Evolutionary conservation across 2,113 vertebrate genomes (phyloP).

Genomic region (Menura novaehollandiae): DNA sequence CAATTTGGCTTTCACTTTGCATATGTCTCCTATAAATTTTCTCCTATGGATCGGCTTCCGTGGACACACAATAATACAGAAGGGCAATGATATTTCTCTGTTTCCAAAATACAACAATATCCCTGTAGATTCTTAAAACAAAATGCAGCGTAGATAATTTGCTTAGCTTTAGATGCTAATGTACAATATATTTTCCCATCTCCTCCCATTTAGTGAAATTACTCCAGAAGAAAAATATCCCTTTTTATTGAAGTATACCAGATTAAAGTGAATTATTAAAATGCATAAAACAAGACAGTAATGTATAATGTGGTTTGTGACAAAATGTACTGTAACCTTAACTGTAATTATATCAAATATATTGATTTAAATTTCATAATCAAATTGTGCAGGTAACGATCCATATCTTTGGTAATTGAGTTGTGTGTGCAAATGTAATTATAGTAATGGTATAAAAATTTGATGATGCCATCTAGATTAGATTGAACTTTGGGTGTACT

Average conservation of each 20-base stretch:
- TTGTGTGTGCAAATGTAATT: conserved; percentile 74
- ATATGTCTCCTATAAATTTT: neutral
- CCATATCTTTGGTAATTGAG: conserved; percentile 71
- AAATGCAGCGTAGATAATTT: conserved; percentile 31
- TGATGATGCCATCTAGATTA: conserved; percentile 74
- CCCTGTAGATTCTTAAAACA: conserved; percentile 41
- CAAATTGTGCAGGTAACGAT: conserved; percentile 67
- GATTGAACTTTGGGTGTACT: conserved; percentile 74
- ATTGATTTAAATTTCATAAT: conserved; percentile 74
- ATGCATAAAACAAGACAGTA: conserved; percentile 65
- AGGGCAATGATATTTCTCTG: neutral
- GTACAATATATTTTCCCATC: conserved; percentile 52
- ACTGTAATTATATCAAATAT: conserved; percentile 72
- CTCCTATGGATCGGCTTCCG: neutral
- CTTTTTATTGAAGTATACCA: conserved; percentile 55
- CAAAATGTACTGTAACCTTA: conserved; percentile 72
- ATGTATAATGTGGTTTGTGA: conserved; percentile 56
- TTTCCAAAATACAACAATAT: neutral
- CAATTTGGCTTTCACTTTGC: neutral
- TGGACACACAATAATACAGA: neutral
- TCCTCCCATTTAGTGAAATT: conserved; percentile 61
- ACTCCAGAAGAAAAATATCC: conserved; percentile 60
- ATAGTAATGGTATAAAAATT: conserved; percentile 73
- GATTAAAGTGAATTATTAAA: conserved; percentile 63
- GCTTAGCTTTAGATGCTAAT: conserved; percentile 42